Evolutionary conservation across 2,888 invertebrate genomes (phyloP).

Genomic region (Bugula neritina): DNA sequence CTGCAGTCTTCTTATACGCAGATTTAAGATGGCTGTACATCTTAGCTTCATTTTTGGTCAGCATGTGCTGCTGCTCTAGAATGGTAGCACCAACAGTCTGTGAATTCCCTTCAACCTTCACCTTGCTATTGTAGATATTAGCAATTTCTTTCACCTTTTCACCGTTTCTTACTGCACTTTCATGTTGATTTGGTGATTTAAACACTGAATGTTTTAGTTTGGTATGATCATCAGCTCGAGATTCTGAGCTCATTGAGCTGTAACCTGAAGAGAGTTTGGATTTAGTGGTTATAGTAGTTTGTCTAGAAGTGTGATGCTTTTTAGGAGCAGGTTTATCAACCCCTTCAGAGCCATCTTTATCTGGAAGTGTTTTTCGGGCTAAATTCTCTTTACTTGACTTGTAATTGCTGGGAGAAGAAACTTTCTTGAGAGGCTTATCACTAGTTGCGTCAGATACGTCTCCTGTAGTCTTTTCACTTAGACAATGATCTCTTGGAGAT

Average conservation of each 20-base stretch:
- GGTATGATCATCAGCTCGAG: neutral
- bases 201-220: neutral
- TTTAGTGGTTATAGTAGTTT: neutral
- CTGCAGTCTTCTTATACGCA: neutral
- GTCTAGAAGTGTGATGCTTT: neutral
- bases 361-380: neutral
- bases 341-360: neutral
- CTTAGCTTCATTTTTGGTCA: neutral
- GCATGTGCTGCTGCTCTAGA: neutral
- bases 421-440: neutral
- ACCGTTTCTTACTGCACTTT: neutral
- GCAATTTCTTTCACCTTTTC: constrained; percentile 1
- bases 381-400: neutral
- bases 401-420: neutral
- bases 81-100: neutral
- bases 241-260: constrained; percentile 20
- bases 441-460: neutral
- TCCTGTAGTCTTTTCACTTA: neutral
- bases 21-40: constrained; percentile 22
- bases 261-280: constrained; percentile 15
- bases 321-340: neutral
- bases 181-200: neutral
- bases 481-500: neutral
- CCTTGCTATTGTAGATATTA: constrained; percentile 10
- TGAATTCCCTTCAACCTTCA: neutral